Percentiles rank a stretch among this genome's conserved stretches.
phyloP scores from a whole-genome alignment of 2,888 invertebrate species.

The Scaeva pyrastri region DNA sequence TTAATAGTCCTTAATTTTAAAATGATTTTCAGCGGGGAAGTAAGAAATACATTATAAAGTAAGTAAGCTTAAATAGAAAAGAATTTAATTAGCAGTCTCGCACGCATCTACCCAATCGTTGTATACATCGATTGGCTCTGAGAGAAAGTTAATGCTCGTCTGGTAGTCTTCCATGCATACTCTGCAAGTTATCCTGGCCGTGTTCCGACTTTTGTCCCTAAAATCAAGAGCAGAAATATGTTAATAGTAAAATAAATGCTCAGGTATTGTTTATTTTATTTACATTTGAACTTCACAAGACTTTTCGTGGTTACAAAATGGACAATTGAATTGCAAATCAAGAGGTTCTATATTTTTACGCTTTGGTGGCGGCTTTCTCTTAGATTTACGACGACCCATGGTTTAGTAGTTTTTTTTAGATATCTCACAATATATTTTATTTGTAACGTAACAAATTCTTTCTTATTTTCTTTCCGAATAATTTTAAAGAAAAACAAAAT shows the following conservation, averaged over 20 bases:
- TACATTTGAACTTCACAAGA: constrained; percentile 99
- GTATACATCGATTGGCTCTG: constrained; percentile 99
- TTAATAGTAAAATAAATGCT: neutral
- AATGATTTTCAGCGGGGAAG: neutral
- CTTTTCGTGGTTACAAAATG: constrained; percentile 99
- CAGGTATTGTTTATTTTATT: constrained; percentile 83
- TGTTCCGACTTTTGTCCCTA: constrained; percentile 97
- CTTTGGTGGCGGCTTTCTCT: constrained; percentile 98
- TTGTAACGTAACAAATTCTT: neutral
- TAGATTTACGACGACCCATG: constrained; percentile 99
- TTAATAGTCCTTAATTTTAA: constrained; percentile 29
- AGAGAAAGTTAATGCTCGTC: constrained; percentile 97
- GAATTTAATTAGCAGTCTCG: constrained; percentile 93
- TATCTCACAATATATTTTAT: neutral
- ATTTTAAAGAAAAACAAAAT: neutral
- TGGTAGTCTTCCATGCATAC: constrained; percentile 99
- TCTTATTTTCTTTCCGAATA: neutral
- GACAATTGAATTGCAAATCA: constrained; percentile 98
- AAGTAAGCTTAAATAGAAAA: neutral
- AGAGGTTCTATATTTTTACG: constrained; percentile 96
- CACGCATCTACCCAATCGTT: constrained; percentile 99
- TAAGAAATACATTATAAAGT: constrained; percentile 3
- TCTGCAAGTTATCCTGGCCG: constrained; percentile 96
- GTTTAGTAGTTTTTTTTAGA: constrained; percentile 59
- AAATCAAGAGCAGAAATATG: neutral